These are phyloP conservation scores for Nematolebias whitei DNA, from an alignment of 2,113 vertebrate genomes.

Conservation along the genomic window DNA sequence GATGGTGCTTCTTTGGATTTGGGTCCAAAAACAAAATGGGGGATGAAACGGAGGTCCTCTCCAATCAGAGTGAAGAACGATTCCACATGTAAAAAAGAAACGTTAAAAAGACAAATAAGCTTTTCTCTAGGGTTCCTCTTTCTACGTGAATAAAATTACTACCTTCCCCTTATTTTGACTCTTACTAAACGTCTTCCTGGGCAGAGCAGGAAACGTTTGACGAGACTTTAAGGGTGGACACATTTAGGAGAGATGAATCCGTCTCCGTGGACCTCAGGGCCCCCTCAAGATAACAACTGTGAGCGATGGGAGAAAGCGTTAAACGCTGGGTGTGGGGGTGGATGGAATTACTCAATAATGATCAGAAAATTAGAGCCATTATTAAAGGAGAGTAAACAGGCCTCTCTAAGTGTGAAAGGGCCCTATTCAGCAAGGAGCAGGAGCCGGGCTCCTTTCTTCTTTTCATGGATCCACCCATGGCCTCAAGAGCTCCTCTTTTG, in stretches of 20 bases:
- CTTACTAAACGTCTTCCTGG: neutral
- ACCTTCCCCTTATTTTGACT: neutral
- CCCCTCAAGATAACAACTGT: constrained; percentile 13
- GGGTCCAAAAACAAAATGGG: constrained; percentile 80
- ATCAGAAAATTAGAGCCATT: constrained; percentile 84
- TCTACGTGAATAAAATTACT: neutral
- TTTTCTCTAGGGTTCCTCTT: neutral
- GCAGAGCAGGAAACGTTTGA: constrained; percentile 10
- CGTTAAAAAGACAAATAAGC: constrained; percentile 12
- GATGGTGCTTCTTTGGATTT: constrained; percentile 52
- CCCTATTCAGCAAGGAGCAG: constrained; percentile 76
- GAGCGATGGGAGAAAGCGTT: constrained; percentile 59
- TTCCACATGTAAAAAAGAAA: constrained; percentile 14
- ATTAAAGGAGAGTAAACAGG: constrained; percentile 84
- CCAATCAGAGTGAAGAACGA: constrained; percentile 55
- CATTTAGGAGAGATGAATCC: constrained; percentile 27
- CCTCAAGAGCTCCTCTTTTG: constrained; percentile 78
- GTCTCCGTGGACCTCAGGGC: constrained; percentile 23
- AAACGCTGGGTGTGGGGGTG: constrained; percentile 61
- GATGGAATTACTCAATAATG: constrained; percentile 82
- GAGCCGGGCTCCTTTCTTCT: constrained; percentile 78
- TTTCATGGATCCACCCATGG: constrained; percentile 77
- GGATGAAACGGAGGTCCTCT: constrained; percentile 52
- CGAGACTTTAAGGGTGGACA: constrained; percentile 4
- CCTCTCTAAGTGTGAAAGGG: constrained; percentile 80